Evolutionary conservation across 2,113 vertebrate genomes (phyloP), one percentile per base, ranked within the genome.

Genomic region (Channa argus): DNA sequence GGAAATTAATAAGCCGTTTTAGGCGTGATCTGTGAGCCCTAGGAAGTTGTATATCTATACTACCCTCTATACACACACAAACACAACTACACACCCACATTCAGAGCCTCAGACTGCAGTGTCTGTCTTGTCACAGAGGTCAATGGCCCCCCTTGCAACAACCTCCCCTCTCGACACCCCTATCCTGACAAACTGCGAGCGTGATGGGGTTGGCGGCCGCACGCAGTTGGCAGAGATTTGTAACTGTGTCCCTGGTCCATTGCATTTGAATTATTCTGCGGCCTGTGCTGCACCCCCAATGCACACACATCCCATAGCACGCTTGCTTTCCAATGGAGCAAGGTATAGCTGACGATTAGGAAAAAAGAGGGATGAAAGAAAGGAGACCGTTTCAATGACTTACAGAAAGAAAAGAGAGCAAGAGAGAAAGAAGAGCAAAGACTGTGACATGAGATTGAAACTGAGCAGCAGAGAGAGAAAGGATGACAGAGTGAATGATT

Each of bases 191-290:
- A 96, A 97, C 95, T 95, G 96, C 95, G 92, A 93, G 93, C 88
- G 89, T 94, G 95, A 95, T 89, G 84, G 77, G 96, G 93, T 93
- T 96, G 95, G 95, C 92, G 89, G 66, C 91, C 91, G 86, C 74
- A 92, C 90, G 91, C 94, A 91, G 91, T 94, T 95, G 95, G 95
- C 95, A 95, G 95, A 97, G 96, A 99, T 97, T 98, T 99, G 97
- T 98, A 95, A 97, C 96, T 91, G 85, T 94, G 96, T 96, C 95
- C 94, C 95, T 96, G 97, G 94, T 96, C 96, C 96, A 96, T 95
- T 97, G 96, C 95, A 95, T 98, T 96, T 97, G 96, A 99, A 96
- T 99, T 98, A 98, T 98, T 97, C 96, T 93, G 12, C 95, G 93
- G 94, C 94, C 90, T 94, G 84, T 90, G 90, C 24, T 52, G n/a